phyloP scores from a whole-genome alignment of 2,888 invertebrate species.

The Agonopterix arenella region DNA sequence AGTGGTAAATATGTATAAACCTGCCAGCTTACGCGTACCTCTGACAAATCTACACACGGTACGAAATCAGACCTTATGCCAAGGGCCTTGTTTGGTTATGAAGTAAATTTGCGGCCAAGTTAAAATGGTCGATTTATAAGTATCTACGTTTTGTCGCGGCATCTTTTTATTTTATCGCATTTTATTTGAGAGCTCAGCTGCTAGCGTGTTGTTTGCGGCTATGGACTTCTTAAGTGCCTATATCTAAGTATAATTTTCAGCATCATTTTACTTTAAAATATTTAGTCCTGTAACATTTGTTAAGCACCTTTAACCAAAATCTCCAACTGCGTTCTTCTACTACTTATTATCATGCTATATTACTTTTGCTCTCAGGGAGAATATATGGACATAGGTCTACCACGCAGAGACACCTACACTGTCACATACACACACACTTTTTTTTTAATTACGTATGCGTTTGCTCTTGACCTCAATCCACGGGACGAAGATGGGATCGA shows the following conservation, averaged over 20 bases:
- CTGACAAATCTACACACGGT: slow-evolving; percentile 3
- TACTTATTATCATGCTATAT: too few relatives aligned
- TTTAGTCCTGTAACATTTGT: background rate
- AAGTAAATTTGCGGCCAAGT: slow-evolving; percentile 9
- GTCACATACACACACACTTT: too few relatives aligned
- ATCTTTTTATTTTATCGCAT: slow-evolving; percentile 73
- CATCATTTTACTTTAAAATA: too few relatives aligned
- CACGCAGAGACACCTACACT: too few relatives aligned
- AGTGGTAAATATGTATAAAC: slow-evolving; percentile 76
- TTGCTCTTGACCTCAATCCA: too few relatives aligned
- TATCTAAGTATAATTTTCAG: background rate
- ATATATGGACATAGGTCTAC: too few relatives aligned
- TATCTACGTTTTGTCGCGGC: slow-evolving; percentile 69
- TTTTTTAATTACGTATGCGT: too few relatives aligned
- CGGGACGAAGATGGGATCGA: too few relatives aligned
- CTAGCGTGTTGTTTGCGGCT: slow-evolving; percentile 61
- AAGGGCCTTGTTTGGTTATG: background rate
- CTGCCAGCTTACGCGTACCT: slow-evolving; percentile 35
- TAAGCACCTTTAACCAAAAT: background rate
- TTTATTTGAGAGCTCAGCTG: slow-evolving; percentile 73
- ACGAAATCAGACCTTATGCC: slow-evolving; percentile 32
- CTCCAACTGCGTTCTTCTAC: background rate
- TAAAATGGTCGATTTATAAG: slow-evolving; percentile 49
- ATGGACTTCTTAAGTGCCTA: slow-evolving; percentile 22
- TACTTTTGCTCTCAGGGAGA: too few relatives aligned